These are phyloP conservation scores for Morpho helenor DNA, from an alignment of 2,888 invertebrate species.

Conservation along the genomic window DNA sequence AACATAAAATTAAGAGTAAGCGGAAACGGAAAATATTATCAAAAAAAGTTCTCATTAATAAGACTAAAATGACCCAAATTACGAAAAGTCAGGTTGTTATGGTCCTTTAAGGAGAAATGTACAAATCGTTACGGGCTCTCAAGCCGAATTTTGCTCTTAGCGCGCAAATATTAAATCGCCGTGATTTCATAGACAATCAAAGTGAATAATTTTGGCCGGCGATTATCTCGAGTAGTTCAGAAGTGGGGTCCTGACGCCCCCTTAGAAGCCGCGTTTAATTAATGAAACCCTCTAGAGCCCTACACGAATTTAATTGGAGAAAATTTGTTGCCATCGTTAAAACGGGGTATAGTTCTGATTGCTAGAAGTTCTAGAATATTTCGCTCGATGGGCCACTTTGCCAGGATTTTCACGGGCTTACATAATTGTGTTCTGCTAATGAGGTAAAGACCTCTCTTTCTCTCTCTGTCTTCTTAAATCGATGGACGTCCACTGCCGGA, in stretches of 20 bases:
- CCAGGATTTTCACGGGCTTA: not conserved
- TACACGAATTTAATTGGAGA: slow-evolving; percentile 47
- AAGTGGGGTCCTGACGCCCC: slow-evolving; percentile 38
- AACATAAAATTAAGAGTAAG: too few relatives aligned
- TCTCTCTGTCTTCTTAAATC: too few relatives aligned
- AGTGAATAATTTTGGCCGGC: slow-evolving; percentile 62
- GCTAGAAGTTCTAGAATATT: slow-evolving; percentile 12
- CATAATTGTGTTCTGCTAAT: slow-evolving; percentile 2
- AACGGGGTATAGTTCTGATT: slow-evolving; percentile 22
- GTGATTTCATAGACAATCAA: slow-evolving; percentile 58
- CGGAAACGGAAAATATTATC: too few relatives aligned
- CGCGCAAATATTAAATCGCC: slow-evolving; percentile 49
- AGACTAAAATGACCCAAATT: too few relatives aligned
- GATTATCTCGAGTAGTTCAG: slow-evolving; percentile 58
- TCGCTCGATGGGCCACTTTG: slow-evolving; percentile 10
- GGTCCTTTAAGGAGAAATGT: too few relatives aligned
- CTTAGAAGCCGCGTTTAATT: slow-evolving; percentile 58
- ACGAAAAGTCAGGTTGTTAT: too few relatives aligned
- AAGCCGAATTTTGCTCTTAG: slow-evolving; percentile 1
- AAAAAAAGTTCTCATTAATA: too few relatives aligned
- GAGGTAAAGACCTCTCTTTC: not conserved
- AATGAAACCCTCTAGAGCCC: slow-evolving; percentile 47
- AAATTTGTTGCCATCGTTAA: slow-evolving; percentile 39
- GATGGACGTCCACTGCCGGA: too few relatives aligned
- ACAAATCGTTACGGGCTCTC: not conserved